Percentiles rank a stretch among this genome's conserved stretches.
These are phyloP conservation scores for Heliothis peltigera DNA, from an alignment of 2,888 invertebrate genomes.

Conservation along the genomic window DNA sequence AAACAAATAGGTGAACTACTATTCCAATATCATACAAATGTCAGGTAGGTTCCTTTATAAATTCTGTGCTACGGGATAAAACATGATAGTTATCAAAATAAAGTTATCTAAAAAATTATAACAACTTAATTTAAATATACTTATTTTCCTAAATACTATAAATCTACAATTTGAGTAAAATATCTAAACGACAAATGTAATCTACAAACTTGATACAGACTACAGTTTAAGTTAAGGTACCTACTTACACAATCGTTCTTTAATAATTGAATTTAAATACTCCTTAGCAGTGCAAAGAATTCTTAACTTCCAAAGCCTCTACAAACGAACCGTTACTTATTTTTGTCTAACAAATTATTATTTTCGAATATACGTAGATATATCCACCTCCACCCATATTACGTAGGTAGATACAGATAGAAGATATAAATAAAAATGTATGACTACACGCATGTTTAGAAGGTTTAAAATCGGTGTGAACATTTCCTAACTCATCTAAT, in stretches of 20 bases:
- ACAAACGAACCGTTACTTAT: conserved; percentile 55
- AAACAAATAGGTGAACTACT: conserved; percentile 68
- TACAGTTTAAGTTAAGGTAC: conserved; percentile 63
- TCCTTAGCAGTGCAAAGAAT: conserved; percentile 61
- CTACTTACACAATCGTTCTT: conserved; percentile 61
- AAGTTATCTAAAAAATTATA: conserved; percentile 82
- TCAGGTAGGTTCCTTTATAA: conserved; percentile 70
- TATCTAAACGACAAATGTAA: conserved; percentile 84
- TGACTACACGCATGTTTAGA: conserved; percentile 45
- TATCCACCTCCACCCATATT: conserved; percentile 42
- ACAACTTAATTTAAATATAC: conserved; percentile 67
- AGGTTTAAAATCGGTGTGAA: conserved; percentile 26
- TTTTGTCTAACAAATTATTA: conserved; percentile 46
- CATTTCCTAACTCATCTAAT: conserved; percentile 34
- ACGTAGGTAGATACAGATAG: conserved; percentile 19
- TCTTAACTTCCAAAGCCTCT: conserved; percentile 62
- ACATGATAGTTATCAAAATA: conserved; percentile 85
- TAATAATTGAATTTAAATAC: conserved; percentile 66
- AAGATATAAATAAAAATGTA: conserved; percentile 39
- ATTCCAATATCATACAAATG: conserved; percentile 68
- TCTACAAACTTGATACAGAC: conserved; percentile 71
- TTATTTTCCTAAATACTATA: conserved; percentile 70
- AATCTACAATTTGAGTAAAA: conserved; percentile 79
- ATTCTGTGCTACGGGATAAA: conserved; percentile 73
- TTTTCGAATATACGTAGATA: conserved; percentile 30